phyloP scores from a whole-genome alignment of 2,888 invertebrate species.

The Pseudococcus viburni region DNA sequence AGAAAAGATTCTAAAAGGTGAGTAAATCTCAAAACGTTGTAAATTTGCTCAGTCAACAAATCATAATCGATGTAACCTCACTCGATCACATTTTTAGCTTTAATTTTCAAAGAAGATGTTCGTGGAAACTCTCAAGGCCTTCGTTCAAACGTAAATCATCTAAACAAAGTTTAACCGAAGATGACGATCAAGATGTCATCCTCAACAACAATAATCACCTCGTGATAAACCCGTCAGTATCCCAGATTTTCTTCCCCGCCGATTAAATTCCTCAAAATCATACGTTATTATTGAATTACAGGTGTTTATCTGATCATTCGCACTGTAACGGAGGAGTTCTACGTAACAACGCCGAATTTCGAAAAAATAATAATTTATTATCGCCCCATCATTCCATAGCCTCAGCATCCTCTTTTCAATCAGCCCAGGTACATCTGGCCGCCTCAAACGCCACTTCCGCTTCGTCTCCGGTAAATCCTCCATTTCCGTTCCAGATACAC shows the following conservation, averaged over 20 bases:
- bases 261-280: too few relatives aligned
- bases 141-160: slow-evolving; percentile 79
- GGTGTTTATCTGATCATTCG: slow-evolving; percentile 81
- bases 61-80: too few relatives aligned
- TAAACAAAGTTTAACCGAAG: slow-evolving; percentile 70
- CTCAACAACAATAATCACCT: slow-evolving; percentile 72
- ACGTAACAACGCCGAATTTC: slow-evolving; percentile 68
- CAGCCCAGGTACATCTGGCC: slow-evolving; percentile 71
- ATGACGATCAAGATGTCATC: slow-evolving; percentile 73
- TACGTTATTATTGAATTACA: not conserved
- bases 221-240: slow-evolving; percentile 70
- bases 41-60: not conserved
- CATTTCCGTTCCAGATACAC: slow-evolving; percentile 38
- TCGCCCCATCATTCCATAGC: slow-evolving; percentile 83
- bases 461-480: not conserved
- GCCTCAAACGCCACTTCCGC: not conserved
- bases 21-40: too few relatives aligned
- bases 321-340: slow-evolving; percentile 78
- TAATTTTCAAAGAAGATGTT: slow-evolving; percentile 75
- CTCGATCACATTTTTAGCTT: slow-evolving; percentile 29
- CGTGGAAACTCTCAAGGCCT: slow-evolving; percentile 82
- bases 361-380: slow-evolving; percentile 74
- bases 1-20: slow-evolving; percentile 61
- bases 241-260: too few relatives aligned
- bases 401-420: slow-evolving; percentile 70